phyloP scores from a whole-genome alignment of 2,797 vertebrate genomes.

The Catharus ustulatus region DNA sequence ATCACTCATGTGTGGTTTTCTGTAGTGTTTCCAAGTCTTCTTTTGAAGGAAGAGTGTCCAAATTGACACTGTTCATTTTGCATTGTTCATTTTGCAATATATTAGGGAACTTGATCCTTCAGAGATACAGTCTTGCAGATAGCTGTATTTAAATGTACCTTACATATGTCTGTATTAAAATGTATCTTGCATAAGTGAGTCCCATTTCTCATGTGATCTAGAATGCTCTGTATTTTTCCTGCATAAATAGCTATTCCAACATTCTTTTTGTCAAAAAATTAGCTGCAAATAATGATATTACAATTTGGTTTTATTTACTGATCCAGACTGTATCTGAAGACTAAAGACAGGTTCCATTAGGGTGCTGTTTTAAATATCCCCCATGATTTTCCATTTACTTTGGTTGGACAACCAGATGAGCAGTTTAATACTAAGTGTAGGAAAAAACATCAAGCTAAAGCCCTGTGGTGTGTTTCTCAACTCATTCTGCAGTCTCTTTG shows the following conservation, averaged over 20 bases:
- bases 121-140: neutral
- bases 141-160: neutral
- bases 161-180: neutral
- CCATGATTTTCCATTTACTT: neutral
- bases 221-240: neutral
- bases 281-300: neutral
- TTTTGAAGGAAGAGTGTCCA: neutral
- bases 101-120: neutral
- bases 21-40: neutral
- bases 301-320: neutral
- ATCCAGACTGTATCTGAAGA: neutral
- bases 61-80: neutral
- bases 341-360: neutral
- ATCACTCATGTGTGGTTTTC: neutral
- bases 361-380: neutral
- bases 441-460: neutral
- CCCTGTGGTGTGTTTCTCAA: neutral
- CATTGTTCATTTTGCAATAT: neutral
- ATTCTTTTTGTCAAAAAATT: neutral
- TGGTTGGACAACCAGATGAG: neutral
- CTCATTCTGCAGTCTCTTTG: neutral
- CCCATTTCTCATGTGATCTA: neutral
- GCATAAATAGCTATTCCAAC: neutral
- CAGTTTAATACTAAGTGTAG: neutral
- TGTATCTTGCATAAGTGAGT: neutral